Conservation (phyloP, 2,888 invertebrate genomes). For the Herminia tarsipennalis region DNA sequence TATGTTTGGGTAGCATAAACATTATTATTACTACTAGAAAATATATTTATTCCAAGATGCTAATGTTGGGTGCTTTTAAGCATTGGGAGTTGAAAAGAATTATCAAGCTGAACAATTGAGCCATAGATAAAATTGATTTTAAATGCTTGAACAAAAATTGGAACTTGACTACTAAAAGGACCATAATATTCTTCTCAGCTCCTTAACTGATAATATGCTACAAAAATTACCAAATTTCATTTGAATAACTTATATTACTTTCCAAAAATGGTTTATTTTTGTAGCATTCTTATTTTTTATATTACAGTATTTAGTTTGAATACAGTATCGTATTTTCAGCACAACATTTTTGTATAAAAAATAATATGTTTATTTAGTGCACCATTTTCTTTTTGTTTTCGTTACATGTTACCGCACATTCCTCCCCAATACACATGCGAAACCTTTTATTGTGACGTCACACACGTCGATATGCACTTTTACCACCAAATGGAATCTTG, state of each 20-base stretch:
- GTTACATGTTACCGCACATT: conserved; percentile 84
- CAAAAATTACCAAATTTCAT: not conserved
- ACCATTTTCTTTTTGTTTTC: conserved; percentile 84
- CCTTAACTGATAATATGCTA: not conserved
- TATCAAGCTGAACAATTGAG: no score
- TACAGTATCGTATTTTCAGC: conserved; percentile 35
- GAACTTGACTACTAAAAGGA: no score
- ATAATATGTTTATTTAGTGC: conserved; percentile 83
- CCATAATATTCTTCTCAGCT: no score
- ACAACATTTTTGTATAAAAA: conserved; percentile 42
- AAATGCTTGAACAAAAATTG: no score
- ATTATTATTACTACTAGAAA: no score
- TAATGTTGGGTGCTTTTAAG: no score
- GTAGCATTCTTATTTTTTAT: not conserved
- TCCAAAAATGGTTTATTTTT: not conserved
- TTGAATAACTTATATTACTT: not conserved
- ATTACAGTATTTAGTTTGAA: not conserved
- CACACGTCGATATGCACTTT: conserved; percentile 52
- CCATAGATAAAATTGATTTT: no score
- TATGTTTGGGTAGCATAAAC: no score
- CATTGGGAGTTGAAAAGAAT: no score
- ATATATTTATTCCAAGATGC: no score
- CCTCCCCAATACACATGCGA: conserved; percentile 77
- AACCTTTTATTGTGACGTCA: conserved; percentile 61
- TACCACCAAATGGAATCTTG: conserved; percentile 73